Evolutionary conservation across 2,888 invertebrate species (phyloP).

Genomic region (Julus scanicus): DNA sequence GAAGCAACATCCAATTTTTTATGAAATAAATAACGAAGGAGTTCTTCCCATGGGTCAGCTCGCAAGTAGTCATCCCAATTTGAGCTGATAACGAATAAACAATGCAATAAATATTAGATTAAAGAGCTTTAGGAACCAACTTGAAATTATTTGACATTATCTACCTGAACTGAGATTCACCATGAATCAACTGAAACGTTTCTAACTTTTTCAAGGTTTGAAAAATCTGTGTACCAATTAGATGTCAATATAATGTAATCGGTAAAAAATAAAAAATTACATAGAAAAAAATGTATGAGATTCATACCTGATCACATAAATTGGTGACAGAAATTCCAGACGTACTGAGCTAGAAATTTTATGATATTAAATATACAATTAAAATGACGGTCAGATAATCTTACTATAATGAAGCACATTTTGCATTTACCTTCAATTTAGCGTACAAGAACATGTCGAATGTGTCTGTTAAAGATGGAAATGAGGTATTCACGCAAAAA

Average conservation of each 20-base stretch:
- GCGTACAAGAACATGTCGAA: constrained; percentile 17
- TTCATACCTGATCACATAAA: neutral
- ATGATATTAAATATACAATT: neutral
- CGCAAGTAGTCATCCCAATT: constrained; percentile 32
- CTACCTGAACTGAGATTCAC: constrained; percentile 43
- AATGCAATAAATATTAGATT: neutral
- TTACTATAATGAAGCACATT: neutral
- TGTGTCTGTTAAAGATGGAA: neutral
- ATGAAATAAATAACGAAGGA: neutral
- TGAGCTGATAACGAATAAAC: neutral
- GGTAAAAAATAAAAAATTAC: too few species aligned
- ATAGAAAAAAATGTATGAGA: neutral
- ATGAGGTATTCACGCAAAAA: neutral
- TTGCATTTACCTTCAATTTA: neutral
- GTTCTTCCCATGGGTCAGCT: constrained; percentile 34
- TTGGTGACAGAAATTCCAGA: neutral
- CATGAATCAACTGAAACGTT: neutral
- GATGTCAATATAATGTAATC: neutral
- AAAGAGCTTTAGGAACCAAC: neutral
- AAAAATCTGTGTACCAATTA: neutral
- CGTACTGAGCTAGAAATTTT: neutral
- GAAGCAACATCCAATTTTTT: constrained; percentile 25
- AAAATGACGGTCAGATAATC: neutral
- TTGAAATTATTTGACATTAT: neutral
- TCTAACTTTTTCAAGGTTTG: constrained; percentile 19